A percentile compares a stretch with the other conserved stretches of the same genome.
Evolutionary conservation across 2,888 invertebrate species (phyloP).

Genomic region (Acrobasis consociella): DNA sequence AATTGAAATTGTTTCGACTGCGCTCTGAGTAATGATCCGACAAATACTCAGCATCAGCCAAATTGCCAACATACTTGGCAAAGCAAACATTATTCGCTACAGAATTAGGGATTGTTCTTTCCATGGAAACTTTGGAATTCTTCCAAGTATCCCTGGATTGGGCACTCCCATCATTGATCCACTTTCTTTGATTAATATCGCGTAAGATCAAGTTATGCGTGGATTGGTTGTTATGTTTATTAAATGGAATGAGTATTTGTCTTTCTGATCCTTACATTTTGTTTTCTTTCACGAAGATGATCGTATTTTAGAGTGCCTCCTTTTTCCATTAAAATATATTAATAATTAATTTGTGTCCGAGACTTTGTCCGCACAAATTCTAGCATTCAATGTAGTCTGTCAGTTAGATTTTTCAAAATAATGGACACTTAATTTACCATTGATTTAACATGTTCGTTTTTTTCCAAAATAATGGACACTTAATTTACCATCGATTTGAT

Average conservation of each 20-base stretch:
- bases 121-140: slow-evolving; percentile 50
- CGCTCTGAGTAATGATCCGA: slow-evolving; percentile 39
- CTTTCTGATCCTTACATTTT: neutral
- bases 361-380: too few species aligned
- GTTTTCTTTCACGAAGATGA: too few species aligned
- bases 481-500: too few species aligned
- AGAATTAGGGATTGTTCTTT: slow-evolving; percentile 48
- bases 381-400: too few species aligned
- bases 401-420: too few species aligned
- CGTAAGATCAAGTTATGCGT: neutral
- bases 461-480: too few species aligned
- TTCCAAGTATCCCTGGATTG: slow-evolving; percentile 54
- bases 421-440: too few species aligned
- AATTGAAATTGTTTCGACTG: slow-evolving; percentile 32
- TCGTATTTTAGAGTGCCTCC: too few species aligned
- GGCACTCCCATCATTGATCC: slow-evolving; percentile 48
- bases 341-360: too few species aligned
- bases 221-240: neutral
- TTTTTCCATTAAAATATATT: too few species aligned
- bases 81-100: slow-evolving; percentile 44
- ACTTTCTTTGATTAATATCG: slow-evolving; percentile 54
- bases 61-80: slow-evolving; percentile 50
- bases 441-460: too few species aligned
- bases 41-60: slow-evolving; percentile 31
- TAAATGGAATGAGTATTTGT: neutral